Evolutionary conservation across 2,888 invertebrate genomes (phyloP), one percentile per base, ranked within the genome.

Genomic region (Apamea anceps): DNA sequence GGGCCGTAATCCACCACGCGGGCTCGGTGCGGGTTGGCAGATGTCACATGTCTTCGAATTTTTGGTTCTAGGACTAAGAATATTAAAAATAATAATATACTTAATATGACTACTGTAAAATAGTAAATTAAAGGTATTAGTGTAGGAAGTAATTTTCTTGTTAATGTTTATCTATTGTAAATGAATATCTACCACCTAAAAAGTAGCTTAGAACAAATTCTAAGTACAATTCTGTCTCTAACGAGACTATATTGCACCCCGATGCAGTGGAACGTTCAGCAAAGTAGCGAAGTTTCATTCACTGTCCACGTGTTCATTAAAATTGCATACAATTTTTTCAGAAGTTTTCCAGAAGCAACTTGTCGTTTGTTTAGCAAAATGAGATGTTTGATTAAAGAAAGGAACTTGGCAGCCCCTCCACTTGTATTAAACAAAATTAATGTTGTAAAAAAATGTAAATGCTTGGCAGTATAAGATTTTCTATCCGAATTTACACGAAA

Each of bases 281-380:
- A 13, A 18, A 75, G 48, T 54, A 66, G 48, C n/a, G 10, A 75
- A 75, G 60, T 75, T 66, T 75, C 60, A 78, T 42, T 68, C 15
- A 78, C 15, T 70, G 42, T 54, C 15, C 42, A 63, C 45, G 32
- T 79, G 62, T 70, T 79, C 18, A 77, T 77, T 79, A 32, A 79
- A 37, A 79, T 70, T 79, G 42, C 18, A 74, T 28, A 28, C 1
- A n/a, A 25, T 76, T 63, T 62, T 72, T 5, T 42, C 13, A 25
- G 15, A 72, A 72, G 18, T 45, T 65, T 65, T 54, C 12, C 32
- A 2, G 18, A 45, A 77, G 42, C 25, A 54, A n/a, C 3, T 18
- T 21, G 42, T 45, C 25, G 28, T 42, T 32, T 42, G 18, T 45
- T 68, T 62, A 13, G 8, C 28, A 42, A 68, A 28, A 57, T 66